These are phyloP conservation scores for Danaus plexippus DNA, from an alignment of 1,140 invertebrate genomes.

Conservation along the genomic window DNA sequence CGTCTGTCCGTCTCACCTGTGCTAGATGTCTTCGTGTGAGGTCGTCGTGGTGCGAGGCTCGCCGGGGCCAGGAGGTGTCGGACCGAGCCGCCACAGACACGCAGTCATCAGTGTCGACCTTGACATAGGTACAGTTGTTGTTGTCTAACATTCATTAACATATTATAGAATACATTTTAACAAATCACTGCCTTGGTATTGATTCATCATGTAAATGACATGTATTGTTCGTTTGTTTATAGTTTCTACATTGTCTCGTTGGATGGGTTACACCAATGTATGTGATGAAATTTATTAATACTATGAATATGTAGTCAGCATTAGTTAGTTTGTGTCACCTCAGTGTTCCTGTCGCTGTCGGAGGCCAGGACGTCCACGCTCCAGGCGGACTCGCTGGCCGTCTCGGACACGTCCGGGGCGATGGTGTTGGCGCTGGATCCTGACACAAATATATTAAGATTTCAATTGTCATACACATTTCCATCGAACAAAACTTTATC, in stretches of 20 bases:
- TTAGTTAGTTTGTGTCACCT: constrained; percentile 56
- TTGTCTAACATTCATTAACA: no score
- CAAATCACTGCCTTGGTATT: no score
- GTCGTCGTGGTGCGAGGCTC: constrained; percentile 46
- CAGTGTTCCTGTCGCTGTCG: constrained; percentile 92
- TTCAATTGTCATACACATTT: background rate
- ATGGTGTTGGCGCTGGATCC: constrained; percentile 31
- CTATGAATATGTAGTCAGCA: no score
- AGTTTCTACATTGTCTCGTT: no score
- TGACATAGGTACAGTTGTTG: constrained; percentile 11
- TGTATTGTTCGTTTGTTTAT: no score
- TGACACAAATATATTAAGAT: constrained; percentile 11
- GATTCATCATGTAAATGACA: no score
- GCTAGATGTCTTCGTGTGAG: no score
- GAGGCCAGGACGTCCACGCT: constrained; percentile 96
- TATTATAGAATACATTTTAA: no score
- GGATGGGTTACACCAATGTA: no score
- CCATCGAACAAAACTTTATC: no score
- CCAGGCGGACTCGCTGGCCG: constrained; percentile 95
- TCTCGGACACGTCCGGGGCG: constrained; percentile 85
- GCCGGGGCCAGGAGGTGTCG: constrained; percentile 61
- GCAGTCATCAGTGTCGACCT: constrained; percentile 69
- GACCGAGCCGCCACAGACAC: constrained; percentile 66
- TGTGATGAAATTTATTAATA: no score
- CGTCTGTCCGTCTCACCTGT: no score